phyloP scores from a whole-genome alignment of 2,888 invertebrate species.

The Lithosia quadra region DNA sequence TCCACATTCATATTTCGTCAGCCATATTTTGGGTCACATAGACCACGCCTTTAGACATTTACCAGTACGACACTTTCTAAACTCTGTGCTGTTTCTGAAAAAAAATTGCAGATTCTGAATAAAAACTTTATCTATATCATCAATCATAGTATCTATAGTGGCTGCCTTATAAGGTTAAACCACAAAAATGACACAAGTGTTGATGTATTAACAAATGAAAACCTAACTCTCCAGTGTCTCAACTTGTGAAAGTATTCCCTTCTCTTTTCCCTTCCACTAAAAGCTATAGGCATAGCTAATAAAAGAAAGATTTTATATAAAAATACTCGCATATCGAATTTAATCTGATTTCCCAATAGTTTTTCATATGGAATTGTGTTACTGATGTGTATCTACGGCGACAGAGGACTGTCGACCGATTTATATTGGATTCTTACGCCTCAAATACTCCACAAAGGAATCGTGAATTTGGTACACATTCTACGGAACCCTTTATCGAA shows the following conservation, averaged over 20 bases:
- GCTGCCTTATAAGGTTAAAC: too few species aligned
- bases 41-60: too few species aligned
- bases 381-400: conserved; percentile 40
- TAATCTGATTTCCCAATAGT: conserved; percentile 43
- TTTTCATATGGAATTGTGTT: conserved; percentile 43
- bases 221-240: conserved; percentile 22
- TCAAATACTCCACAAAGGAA: conserved; percentile 62
- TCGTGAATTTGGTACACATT: conserved; percentile 57
- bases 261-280: conserved; percentile 8
- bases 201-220: conserved; percentile 22
- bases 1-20: too few species aligned
- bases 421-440: conserved; percentile 73
- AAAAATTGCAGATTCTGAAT: too few species aligned
- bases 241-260: conserved; percentile 10
- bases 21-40: too few species aligned
- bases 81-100: too few species aligned
- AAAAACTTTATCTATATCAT: too few species aligned
- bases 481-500: conserved; percentile 42
- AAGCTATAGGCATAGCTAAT: conserved; percentile 12
- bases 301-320: conserved; percentile 25
- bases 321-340: conserved; percentile 34
- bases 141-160: too few species aligned
- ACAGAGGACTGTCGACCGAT: conserved; percentile 51
- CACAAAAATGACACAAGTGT: too few species aligned
- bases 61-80: too few species aligned